Percentiles rank a stretch among this genome's conserved stretches.
Conservation (phyloP, 2,888 invertebrate species). For the Andrena hattorfiana region DNA sequence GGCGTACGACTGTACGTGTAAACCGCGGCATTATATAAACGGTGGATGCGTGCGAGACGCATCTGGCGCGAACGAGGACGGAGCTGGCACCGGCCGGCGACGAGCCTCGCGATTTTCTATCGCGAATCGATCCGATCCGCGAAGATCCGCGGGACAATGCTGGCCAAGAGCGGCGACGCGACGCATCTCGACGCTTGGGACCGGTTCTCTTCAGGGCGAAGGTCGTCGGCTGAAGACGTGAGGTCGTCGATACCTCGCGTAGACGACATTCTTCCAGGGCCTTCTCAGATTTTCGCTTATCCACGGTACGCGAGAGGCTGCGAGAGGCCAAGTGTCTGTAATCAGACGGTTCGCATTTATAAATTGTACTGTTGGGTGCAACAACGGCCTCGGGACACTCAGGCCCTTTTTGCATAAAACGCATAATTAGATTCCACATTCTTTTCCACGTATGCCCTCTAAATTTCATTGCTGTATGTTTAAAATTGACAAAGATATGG, state of each 20-base stretch:
- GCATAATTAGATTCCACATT: too few relatives aligned
- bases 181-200: slow-evolving; percentile 42
- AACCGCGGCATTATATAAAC: slow-evolving; percentile 45
- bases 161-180: slow-evolving; percentile 32
- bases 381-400: too few relatives aligned
- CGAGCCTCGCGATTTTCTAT: slow-evolving; percentile 46
- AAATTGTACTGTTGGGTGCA: too few relatives aligned
- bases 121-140: slow-evolving; percentile 45
- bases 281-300: slow-evolving; percentile 5
- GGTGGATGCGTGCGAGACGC: slow-evolving; percentile 35
- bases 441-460: too few relatives aligned
- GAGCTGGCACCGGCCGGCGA: neutral
- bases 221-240: slow-evolving; percentile 56
- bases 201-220: slow-evolving; percentile 67
- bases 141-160: neutral
- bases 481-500: too few relatives aligned
- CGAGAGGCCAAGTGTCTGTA: too few relatives aligned
- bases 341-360: too few relatives aligned
- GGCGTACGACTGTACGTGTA: slow-evolving; percentile 3
- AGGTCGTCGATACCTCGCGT: slow-evolving; percentile 58
- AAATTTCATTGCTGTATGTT: too few relatives aligned
- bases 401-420: too few relatives aligned
- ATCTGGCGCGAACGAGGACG: slow-evolving; percentile 45
- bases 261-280: neutral
- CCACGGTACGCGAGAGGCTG: neutral